phyloP scores from a whole-genome alignment of 2,113 vertebrate species.

The Paramisgurnus dabryanus region DNA sequence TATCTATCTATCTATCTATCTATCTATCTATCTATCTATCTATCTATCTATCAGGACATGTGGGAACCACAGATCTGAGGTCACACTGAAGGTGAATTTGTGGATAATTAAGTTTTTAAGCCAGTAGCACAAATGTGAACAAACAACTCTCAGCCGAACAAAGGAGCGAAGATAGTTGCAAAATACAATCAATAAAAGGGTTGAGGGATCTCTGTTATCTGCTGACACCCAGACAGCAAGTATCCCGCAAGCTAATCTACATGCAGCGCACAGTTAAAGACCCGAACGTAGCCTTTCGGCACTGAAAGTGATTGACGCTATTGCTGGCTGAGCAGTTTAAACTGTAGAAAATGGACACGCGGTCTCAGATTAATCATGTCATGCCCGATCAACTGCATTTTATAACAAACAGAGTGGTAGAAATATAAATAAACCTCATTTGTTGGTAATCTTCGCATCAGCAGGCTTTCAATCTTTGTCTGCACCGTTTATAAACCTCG shows the following conservation, averaged over 20 bases:
- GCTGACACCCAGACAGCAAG: conserved; percentile 48
- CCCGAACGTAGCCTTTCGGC: neutral
- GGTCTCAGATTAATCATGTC: conserved; percentile 67
- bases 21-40: too few species aligned
- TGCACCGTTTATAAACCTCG: neutral
- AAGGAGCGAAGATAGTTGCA: conserved; percentile 59
- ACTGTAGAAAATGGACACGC: conserved; percentile 44
- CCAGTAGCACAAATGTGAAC: conserved; percentile 44
- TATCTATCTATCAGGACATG: too few species aligned
- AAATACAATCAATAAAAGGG: conserved; percentile 58
- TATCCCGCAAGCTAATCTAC: conserved; percentile 51
- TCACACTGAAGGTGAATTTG: conserved; percentile 49
- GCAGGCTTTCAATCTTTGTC: conserved; percentile 30
- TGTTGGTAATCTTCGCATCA: conserved; percentile 55
- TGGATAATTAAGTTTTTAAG: conserved; percentile 63
- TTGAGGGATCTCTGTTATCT: conserved; percentile 68
- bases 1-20: too few species aligned
- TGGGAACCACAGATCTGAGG: conserved; percentile 41
- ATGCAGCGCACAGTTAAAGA: conserved; percentile 19
- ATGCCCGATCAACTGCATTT: conserved; percentile 63
- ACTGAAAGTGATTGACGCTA: neutral
- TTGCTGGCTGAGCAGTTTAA: conserved; percentile 45
- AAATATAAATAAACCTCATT: conserved; percentile 28
- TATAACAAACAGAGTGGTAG: conserved; percentile 51
- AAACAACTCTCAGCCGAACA: conserved; percentile 37